phyloP scores from a whole-genome alignment of 2,797 vertebrate species.

The Mus caroli region DNA sequence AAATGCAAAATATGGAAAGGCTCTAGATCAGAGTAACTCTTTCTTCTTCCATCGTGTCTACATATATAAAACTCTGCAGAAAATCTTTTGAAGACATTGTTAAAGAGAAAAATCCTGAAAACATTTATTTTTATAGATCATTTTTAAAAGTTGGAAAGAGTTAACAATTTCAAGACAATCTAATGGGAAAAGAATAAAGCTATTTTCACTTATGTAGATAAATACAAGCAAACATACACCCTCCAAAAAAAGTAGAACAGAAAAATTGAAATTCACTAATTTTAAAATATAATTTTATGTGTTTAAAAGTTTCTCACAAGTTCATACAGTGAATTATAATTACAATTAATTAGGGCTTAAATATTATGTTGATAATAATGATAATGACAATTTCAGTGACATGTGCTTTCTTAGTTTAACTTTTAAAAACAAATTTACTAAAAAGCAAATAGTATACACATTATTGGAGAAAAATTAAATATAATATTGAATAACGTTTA shows the following conservation, averaged over 20 bases:
- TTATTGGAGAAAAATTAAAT: neutral
- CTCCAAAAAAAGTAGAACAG: neutral
- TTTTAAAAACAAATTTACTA: neutral
- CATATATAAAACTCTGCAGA: constrained; percentile 69
- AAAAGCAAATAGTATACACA: neutral
- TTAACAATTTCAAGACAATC: neutral
- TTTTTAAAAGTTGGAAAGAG: constrained; percentile 53
- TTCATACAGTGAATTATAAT: neutral
- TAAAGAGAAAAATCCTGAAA: constrained; percentile 44
- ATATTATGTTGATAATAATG: neutral
- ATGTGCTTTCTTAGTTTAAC: neutral
- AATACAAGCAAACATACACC: neutral
- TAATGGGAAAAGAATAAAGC: neutral
- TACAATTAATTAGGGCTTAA: constrained; percentile 46
- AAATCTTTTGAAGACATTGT: constrained; percentile 66
- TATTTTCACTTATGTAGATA: constrained; percentile 66
- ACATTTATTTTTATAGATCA: constrained; percentile 55
- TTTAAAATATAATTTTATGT: constrained; percentile 22
- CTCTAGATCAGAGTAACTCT: constrained; percentile 65
- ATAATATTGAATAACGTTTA: neutral
- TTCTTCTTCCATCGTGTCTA: constrained; percentile 45
- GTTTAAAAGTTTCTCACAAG: neutral
- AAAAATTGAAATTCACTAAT: constrained; percentile 7
- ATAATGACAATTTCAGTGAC: neutral
- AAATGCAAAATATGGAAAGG: constrained; percentile 72